Evolutionary conservation across 2,797 vertebrate genomes (phyloP), one percentile per base, ranked within the genome.

Genomic region (Microchirus variegatus): DNA sequence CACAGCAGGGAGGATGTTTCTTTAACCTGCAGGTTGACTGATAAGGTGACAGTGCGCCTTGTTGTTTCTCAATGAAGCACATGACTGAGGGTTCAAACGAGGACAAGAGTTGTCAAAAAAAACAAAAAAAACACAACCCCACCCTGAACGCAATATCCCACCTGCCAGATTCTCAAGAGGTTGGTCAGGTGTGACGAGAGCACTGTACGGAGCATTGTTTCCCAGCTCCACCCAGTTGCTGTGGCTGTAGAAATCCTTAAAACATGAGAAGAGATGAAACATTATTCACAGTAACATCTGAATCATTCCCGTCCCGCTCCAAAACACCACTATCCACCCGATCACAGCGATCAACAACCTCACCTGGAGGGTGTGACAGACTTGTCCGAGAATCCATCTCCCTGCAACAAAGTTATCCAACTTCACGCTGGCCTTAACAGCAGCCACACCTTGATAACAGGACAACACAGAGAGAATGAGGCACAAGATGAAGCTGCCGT

Each of bases 241-340:
- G 78, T 92, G 90, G 55, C 90, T 92, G 84, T 92, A 92, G 76
- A 92, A 92, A 61, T 92, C 91, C 91, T 92, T 31, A 5, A 47
- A 1, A n/a, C 1, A n/a, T n/a, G n/a, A 57, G 3, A 60, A 1
- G 44, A 46, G 3, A 40, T 7, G 0, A 45, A 18, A 58, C 3
- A 40, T 31, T 5, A 50, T 4, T 60, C 6, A 51, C 0, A 2
- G 41, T 10, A 22, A 0, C 10, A 18, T 3, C 0, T n/a, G 10
- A 10, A 38, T 38, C 37, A 38, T 11, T 13, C 3, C n/a, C n/a
- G 15, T 43, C 6, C 6, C 5, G n/a, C 16, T 15, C 2, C n/a
- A 8, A 15, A 8, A 9, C 15, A 16, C 6, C 8, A 15, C 7
- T n/a, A 16, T 44, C 3, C n/a, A 46, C 4, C 9, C 16, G n/a